A percentile compares a stretch with the other conserved stretches of the same genome.
phyloP scores from a whole-genome alignment of 2,797 vertebrate genomes.

The Adrianichthys oophorus region DNA sequence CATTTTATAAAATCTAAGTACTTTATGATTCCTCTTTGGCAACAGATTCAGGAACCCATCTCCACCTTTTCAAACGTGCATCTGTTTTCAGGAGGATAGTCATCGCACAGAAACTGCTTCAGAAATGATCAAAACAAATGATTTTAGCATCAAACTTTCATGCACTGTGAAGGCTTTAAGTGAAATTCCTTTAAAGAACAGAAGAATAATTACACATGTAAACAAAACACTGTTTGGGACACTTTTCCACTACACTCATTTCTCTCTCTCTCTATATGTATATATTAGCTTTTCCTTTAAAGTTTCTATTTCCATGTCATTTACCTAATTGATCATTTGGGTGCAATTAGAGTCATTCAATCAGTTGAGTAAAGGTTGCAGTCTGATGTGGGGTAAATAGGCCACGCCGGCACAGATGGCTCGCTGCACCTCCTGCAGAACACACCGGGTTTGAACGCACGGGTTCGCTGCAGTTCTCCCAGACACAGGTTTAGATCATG shows the following conservation, averaged over 20 bases:
- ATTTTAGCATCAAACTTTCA: conserved; percentile 49
- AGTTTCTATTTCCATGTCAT: conserved; percentile 16
- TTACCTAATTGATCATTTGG: conserved; percentile 14
- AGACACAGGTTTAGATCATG: conserved; percentile 77
- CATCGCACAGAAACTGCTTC: neutral
- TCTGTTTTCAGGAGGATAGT: too few species aligned
- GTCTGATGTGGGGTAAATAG: too few species aligned
- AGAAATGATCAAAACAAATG: neutral
- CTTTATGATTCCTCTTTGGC: too few species aligned
- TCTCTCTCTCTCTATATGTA: conserved; percentile 8
- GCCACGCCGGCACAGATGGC: too few species aligned
- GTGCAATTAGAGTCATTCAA: too few species aligned
- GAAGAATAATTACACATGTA: conserved; percentile 37
- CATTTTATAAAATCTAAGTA: too few species aligned
- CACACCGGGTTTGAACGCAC: conserved; percentile 24
- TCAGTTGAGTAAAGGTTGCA: too few species aligned
- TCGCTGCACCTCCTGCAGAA: conserved; percentile 23
- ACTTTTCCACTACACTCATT: conserved; percentile 31
- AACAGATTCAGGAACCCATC: too few species aligned
- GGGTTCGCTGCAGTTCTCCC: conserved; percentile 14
- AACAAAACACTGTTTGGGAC: conserved; percentile 47
- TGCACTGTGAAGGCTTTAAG: conserved; percentile 47
- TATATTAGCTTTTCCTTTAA: conserved; percentile 44
- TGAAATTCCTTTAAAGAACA: conserved; percentile 23
- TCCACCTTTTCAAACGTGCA: too few species aligned